A percentile compares a stretch with the other conserved stretches of the same genome.
Evolutionary conservation across 2,113 vertebrate genomes (phyloP).

Genomic region (Nycticebus coucang): DNA sequence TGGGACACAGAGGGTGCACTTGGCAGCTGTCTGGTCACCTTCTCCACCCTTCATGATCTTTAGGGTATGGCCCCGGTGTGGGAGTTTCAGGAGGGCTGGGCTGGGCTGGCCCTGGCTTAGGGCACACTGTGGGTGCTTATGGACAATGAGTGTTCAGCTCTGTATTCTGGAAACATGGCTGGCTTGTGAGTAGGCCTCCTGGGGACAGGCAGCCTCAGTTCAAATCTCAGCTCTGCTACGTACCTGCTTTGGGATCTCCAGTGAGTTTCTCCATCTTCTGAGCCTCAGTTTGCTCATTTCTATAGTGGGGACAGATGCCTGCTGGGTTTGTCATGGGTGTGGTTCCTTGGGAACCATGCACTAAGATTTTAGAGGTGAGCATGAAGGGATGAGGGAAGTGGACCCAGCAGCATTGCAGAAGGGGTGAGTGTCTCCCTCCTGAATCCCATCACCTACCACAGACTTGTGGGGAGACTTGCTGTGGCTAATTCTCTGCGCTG

Average conservation of each 20-base stretch:
- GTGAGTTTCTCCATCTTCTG: not conserved
- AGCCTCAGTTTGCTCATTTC: not conserved
- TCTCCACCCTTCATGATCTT: rapidly evolving
- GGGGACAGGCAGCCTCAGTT: not conserved
- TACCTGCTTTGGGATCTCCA: rapidly evolving
- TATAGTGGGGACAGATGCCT: not conserved
- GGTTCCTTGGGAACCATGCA: not conserved
- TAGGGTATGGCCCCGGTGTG: rapidly evolving
- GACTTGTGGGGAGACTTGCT: too few relatives aligned
- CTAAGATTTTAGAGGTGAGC: not conserved
- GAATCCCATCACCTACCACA: not conserved
- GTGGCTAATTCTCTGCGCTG: not conserved
- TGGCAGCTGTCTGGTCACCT: not conserved
- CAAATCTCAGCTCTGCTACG: not conserved
- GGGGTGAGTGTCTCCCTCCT: rapidly evolving
- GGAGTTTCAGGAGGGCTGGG: not conserved
- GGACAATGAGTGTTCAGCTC: not conserved
- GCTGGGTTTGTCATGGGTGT: not conserved
- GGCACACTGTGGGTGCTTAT: not conserved
- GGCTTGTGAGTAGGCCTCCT: rapidly evolving
- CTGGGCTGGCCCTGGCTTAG: rapidly evolving
- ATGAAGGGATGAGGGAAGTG: not conserved
- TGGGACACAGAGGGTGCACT: not conserved
- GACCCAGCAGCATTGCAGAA: rapidly evolving
- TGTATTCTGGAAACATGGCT: not conserved